Evolutionary conservation across 1,140 invertebrate species (phyloP).

Genomic region (Augochlora pura): DNA sequence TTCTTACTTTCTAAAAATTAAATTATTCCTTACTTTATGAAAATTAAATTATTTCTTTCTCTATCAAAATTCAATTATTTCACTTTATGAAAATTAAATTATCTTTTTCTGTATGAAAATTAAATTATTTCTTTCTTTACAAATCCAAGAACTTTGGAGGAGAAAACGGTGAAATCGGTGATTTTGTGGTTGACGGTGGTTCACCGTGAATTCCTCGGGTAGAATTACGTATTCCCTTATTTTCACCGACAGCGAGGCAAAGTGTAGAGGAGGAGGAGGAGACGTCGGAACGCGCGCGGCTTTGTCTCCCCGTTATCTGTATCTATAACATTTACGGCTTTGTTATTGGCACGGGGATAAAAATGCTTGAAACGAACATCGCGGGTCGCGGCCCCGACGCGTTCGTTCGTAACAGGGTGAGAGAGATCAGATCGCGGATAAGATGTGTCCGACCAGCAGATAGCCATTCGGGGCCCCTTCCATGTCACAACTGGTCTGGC

Average conservation of each 20-base stretch:
- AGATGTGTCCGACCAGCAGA: slow-evolving; percentile 72
- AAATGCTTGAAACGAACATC: slow-evolving; percentile 59
- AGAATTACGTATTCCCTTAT: not conserved
- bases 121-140: no score
- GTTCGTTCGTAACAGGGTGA: slow-evolving; percentile 71
- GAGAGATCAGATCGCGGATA: slow-evolving; percentile 73
- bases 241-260: not conserved
- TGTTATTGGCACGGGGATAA: slow-evolving; percentile 52
- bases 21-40: no score
- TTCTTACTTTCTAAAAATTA: no score
- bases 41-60: no score
- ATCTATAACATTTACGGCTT: slow-evolving; percentile 44
- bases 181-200: not conserved
- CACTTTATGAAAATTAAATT: no score
- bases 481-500: slow-evolving; percentile 63
- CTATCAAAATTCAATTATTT: no score
- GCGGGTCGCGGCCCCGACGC: slow-evolving; percentile 62
- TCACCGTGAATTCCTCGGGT: no score
- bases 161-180: no score
- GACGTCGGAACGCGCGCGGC: not conserved
- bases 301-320: slow-evolving; percentile 31
- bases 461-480: slow-evolving; percentile 69
- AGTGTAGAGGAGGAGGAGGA: no score
- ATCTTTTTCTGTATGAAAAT: no score
- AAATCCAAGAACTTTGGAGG: no score